Evolutionary conservation across 2,888 invertebrate species (phyloP).

Genomic region (Timema podura): DNA sequence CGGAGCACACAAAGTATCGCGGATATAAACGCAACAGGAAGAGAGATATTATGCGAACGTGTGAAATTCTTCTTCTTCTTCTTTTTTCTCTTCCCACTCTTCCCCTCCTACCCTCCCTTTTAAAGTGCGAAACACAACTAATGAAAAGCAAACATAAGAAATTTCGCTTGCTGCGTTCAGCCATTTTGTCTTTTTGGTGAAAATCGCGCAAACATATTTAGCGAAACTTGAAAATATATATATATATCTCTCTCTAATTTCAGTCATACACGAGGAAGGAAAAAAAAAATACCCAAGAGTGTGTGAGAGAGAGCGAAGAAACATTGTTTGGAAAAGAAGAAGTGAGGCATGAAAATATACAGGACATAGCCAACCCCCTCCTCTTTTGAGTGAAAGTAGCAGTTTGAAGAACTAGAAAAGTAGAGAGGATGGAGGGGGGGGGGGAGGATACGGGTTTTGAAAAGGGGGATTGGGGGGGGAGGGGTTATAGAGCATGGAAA

Average conservation of each 20-base stretch:
- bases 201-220: background rate
- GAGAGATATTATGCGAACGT: no score
- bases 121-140: slow-evolving; percentile 1
- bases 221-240: no score
- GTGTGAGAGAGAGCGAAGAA: background rate
- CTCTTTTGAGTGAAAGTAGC: background rate
- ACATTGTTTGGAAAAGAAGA: background rate
- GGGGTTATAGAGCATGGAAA: background rate
- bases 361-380: background rate
- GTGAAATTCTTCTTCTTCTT: no score
- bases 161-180: background rate
- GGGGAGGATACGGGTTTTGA: background rate
- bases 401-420: background rate
- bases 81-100: no score
- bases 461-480: background rate
- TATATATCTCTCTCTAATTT: no score
- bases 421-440: background rate
- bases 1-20: no score
- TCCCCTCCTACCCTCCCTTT: no score
- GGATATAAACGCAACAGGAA: no score
- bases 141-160: slow-evolving; percentile 14
- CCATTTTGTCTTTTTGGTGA: slow-evolving; percentile 6
- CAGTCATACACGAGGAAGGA: background rate
- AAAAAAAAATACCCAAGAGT: background rate
- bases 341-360: background rate